phyloP scores from a whole-genome alignment of 2,113 vertebrate species.

The Aptenodytes forsteri region DNA sequence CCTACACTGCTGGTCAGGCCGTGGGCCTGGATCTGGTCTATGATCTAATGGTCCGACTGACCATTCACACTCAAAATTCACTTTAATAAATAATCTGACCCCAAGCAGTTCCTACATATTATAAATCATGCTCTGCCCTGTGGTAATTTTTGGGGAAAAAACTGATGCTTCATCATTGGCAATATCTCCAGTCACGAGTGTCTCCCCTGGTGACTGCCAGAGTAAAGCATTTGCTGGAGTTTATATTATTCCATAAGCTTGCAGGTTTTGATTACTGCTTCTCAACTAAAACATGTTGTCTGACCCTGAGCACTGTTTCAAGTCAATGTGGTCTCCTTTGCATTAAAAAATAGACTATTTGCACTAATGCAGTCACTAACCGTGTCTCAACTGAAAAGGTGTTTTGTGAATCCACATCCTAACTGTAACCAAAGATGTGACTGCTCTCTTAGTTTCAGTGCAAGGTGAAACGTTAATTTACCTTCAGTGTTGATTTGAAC shows the following conservation, averaged over 20 bases:
- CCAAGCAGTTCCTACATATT: not conserved
- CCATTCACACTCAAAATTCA: not conserved
- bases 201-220: not conserved
- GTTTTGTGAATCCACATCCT: not conserved
- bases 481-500: not conserved
- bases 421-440: not conserved
- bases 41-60: not conserved
- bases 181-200: not conserved
- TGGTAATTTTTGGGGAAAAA: not conserved
- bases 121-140: not conserved
- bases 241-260: not conserved
- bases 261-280: not conserved
- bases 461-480: not conserved
- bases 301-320: not conserved
- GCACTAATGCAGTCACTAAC: not conserved
- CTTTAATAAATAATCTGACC: not conserved
- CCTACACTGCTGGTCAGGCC: rapidly evolving
- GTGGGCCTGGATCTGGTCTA: not conserved
- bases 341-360: not conserved
- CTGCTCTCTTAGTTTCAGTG: not conserved
- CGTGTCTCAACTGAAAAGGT: not conserved
- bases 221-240: not conserved
- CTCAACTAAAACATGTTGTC: not conserved
- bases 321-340: not conserved
- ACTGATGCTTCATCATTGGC: not conserved